A percentile compares a stretch with the other conserved stretches of the same genome.
Evolutionary conservation across 2,888 invertebrate genomes (phyloP).

Genomic region (Trichopria drosophilae): DNA sequence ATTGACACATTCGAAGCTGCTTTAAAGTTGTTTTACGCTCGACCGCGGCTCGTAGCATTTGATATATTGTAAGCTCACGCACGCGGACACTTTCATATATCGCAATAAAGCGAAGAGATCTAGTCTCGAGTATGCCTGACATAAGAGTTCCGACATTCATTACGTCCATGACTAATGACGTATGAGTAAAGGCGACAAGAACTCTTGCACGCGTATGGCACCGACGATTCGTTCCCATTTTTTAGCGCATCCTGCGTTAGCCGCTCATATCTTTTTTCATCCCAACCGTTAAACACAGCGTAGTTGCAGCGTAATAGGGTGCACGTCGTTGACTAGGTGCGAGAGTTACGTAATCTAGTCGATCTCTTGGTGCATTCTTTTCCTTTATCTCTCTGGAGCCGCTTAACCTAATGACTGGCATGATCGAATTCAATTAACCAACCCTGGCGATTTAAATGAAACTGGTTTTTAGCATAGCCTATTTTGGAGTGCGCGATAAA

Average conservation of each 20-base stretch:
- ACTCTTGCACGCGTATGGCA: slow-evolving; percentile 41
- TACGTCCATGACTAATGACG: slow-evolving; percentile 53
- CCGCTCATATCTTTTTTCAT: not conserved
- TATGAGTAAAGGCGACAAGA: slow-evolving; percentile 48
- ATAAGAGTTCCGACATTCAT: slow-evolving; percentile 53
- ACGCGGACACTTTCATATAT: no score
- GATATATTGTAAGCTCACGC: no score
- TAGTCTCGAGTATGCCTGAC: no score
- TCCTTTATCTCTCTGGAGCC: slow-evolving; percentile 22
- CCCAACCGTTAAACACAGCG: no score
- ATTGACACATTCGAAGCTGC: slow-evolving; percentile 28
- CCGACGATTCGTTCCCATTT: slow-evolving; percentile 24
- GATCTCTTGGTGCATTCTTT: not conserved
- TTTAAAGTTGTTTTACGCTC: no score
- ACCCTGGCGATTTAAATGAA: slow-evolving; percentile 38
- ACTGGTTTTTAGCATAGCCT: slow-evolving; percentile 36
- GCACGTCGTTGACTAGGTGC: no score
- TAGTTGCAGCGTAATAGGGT: no score
- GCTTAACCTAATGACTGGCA: slow-evolving; percentile 37
- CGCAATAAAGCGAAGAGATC: not conserved
- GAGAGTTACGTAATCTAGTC: no score
- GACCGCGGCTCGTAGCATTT: no score
- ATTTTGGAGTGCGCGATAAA: slow-evolving; percentile 38
- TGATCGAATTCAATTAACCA: slow-evolving; percentile 36
- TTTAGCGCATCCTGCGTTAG: slow-evolving; percentile 17